Base-by-base conservation (phyloP, 2,113 vertebrate species). In the Pycnonotus jocosus region DNA sequence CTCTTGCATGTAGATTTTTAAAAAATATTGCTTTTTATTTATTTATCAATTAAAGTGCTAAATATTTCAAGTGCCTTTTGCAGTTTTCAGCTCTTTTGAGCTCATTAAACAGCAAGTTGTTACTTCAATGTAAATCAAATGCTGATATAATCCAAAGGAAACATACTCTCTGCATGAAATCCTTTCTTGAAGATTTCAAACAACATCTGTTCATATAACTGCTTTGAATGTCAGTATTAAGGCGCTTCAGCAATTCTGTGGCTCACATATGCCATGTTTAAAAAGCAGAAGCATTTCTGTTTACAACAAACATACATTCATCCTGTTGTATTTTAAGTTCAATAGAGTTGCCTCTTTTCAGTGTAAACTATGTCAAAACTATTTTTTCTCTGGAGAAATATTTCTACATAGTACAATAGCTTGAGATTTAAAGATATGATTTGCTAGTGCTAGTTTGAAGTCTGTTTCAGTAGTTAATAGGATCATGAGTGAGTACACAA, bases 181-280 rank as follows among this genome's bases (percentile, higher is more conserved):
- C 70, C 3, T 57, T 96, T 91, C 73, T 31, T 80, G 37, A 88
- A 86, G 48, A 96, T 93, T 95, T 97, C 86, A 97, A 96, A 92
- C 78, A 86, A 81, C 88, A 96, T 88, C 85, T 97, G 74, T 92
- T 92, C 71, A 61, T 78, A 18, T 64, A 96, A 85, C 42, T 68
- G n/a, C 48, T 78, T 30, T 94, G 71, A 94, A 94, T 86, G 69
- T 31, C 84, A 92, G 37, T 80, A 96, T 94, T 87, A 95, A 91
- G 69, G 54, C 35, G 0, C 45, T 85, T 91, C 53, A 62, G 72
- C 38, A 95, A 53, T 90, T 92, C 89, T 47, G n/a, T 90, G 82
- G 47, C 68, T 91, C 66, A 70, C 73, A 94, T 64, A 84, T 77
- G 51, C 47, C n/a, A 53, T 33, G 12, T 90, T 95, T 91, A 91